A percentile compares a stretch with the other conserved stretches of the same genome.
phyloP scores from a whole-genome alignment of 2,113 vertebrate species.

The Hippocampus zosterae region DNA sequence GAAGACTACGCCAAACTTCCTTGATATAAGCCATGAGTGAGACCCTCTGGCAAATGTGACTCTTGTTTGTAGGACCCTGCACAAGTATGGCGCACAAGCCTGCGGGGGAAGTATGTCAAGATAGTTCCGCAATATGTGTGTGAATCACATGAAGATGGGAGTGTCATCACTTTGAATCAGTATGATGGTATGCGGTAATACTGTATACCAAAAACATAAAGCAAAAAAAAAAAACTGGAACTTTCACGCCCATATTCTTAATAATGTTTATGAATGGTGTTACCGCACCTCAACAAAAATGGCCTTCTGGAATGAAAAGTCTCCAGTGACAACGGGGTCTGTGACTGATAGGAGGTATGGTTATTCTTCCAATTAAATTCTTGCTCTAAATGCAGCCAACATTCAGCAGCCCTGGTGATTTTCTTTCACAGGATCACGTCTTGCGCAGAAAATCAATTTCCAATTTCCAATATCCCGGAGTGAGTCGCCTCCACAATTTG shows the following conservation, averaged over 20 bases:
- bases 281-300: not conserved
- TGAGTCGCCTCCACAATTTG: conserved; percentile 2
- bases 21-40: not conserved
- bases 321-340: not conserved
- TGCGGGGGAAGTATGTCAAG: not conserved
- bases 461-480: conserved; percentile 2
- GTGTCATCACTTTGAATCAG: not conserved
- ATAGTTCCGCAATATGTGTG: not conserved
- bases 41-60: not conserved
- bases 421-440: not conserved
- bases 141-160: not conserved
- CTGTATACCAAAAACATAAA: not conserved
- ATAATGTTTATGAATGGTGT: not conserved
- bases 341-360: not conserved
- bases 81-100: not conserved
- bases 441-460: conserved; percentile 6
- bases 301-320: not conserved
- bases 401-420: not conserved
- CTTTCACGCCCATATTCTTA: not conserved
- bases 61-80: not conserved
- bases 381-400: conserved; percentile 1
- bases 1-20: not conserved
- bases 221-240: not conserved
- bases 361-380: not conserved
- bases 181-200: not conserved